A percentile compares a stretch with the other conserved stretches of the same genome.
These are phyloP conservation scores for Willisornis vidua DNA, from an alignment of 2,113 vertebrate genomes.

Conservation along the genomic window DNA sequence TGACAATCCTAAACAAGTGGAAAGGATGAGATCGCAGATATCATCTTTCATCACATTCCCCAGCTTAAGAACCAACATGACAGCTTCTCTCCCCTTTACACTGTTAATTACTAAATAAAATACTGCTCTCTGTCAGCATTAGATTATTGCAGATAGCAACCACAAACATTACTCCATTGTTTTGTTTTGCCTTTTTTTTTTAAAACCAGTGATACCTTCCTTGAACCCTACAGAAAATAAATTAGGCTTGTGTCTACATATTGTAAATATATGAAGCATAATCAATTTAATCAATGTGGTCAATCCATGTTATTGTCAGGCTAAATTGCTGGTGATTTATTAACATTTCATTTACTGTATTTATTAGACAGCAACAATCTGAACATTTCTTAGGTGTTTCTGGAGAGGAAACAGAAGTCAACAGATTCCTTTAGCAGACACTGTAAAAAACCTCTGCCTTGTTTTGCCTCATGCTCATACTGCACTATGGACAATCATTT, in stretches of 20 bases:
- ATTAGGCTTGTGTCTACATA: constrained; percentile 75
- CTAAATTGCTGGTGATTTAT: constrained; percentile 75
- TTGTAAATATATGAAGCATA: constrained; percentile 80
- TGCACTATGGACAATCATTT: background rate
- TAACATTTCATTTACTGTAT: constrained; percentile 67
- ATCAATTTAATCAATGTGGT: constrained; percentile 79
- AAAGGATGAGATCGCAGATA: constrained; percentile 98
- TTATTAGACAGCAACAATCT: constrained; percentile 37
- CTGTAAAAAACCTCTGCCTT: background rate
- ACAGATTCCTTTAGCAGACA: background rate
- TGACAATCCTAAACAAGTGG: constrained; percentile 99
- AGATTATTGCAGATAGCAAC: constrained; percentile 83
- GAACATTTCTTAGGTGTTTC: constrained; percentile 11
- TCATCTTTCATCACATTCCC: constrained; percentile 96
- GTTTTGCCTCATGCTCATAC: background rate
- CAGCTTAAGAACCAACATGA: constrained; percentile 91
- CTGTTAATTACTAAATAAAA: constrained; percentile 97
- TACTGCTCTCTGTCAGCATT: constrained; percentile 85
- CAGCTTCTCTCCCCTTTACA: constrained; percentile 86
- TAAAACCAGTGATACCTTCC: constrained; percentile 61
- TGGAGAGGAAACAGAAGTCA: background rate
- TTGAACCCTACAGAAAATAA: constrained; percentile 78
- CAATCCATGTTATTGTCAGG: constrained; percentile 71
- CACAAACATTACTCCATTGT: constrained; percentile 77
- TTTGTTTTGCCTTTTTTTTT: constrained; percentile 19